Evolutionary conservation across 2,888 invertebrate genomes (phyloP).

Genomic region (Machimus rusticus): DNA sequence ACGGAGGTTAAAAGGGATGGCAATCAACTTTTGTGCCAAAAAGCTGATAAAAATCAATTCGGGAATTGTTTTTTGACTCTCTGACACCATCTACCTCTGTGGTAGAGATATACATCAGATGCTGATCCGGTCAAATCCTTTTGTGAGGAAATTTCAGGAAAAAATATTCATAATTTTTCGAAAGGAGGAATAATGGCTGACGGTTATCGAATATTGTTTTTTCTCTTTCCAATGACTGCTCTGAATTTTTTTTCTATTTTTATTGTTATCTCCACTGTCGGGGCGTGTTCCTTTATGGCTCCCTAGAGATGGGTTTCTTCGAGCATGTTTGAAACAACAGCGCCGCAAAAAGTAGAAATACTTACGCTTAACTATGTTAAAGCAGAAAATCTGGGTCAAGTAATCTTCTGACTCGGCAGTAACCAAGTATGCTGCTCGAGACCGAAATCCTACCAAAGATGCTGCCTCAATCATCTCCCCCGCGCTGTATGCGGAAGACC

Average conservation of each 20-base stretch:
- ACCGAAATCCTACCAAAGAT: background rate
- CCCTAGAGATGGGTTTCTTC: background rate
- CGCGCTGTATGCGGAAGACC: slow-evolving; percentile 20
- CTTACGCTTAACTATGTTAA: background rate
- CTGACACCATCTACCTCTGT: background rate
- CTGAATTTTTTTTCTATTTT: background rate
- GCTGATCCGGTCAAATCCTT: background rate
- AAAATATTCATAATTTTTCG: background rate
- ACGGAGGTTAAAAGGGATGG: background rate
- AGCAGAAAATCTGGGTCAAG: background rate
- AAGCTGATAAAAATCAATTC: background rate
- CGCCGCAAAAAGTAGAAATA: background rate
- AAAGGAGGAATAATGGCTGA: background rate
- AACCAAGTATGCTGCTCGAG: background rate
- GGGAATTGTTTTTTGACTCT: background rate
- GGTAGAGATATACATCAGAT: background rate
- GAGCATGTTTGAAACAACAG: background rate
- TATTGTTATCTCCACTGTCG: background rate
- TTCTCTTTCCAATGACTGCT: background rate
- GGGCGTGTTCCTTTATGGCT: background rate
- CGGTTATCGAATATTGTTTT: background rate
- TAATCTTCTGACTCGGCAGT: background rate
- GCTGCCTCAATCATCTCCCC: background rate
- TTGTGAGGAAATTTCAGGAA: background rate
- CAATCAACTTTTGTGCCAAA: background rate